Evolutionary conservation across 1,140 invertebrate species (phyloP).

Genomic region (Metaphire vulgaris): DNA sequence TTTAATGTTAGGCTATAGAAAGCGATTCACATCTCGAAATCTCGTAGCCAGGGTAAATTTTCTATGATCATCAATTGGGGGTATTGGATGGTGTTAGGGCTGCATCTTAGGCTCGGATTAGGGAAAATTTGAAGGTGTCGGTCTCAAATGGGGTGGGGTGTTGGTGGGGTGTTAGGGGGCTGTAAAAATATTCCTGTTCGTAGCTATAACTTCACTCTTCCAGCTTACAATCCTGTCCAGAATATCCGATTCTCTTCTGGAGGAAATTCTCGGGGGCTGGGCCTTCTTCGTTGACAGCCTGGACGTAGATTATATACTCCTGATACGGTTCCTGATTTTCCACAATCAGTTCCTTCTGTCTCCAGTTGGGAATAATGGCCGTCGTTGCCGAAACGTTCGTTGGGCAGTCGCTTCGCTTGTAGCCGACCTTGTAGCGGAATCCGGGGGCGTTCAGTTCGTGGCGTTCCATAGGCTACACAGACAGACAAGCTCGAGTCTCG

Average conservation of each 20-base stretch:
- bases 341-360: conserved; percentile 24
- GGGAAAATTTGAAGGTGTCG: too few species aligned
- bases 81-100: too few species aligned
- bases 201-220: too few species aligned
- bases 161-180: too few species aligned
- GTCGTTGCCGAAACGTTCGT: background rate
- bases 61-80: too few species aligned
- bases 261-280: background rate
- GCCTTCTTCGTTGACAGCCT: conserved; percentile 17
- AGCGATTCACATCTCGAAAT: too few species aligned
- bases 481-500: too few species aligned
- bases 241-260: conserved; percentile 19
- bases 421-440: conserved; percentile 27
- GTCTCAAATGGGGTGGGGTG: too few species aligned
- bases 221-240: conserved; percentile 28
- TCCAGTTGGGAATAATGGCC: conserved; percentile 11
- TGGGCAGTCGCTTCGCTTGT: background rate
- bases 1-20: too few species aligned
- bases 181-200: too few species aligned
- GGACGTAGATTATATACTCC: conserved; percentile 22
- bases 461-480: conserved; percentile 17
- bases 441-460: conserved; percentile 21
- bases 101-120: too few species aligned
- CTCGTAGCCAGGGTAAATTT: too few species aligned
- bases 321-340: conserved; percentile 9